Evolutionary conservation across 2,797 vertebrate genomes (phyloP), one percentile per base, ranked within the genome.

Genomic region (Myripristis jacobus): DNA sequence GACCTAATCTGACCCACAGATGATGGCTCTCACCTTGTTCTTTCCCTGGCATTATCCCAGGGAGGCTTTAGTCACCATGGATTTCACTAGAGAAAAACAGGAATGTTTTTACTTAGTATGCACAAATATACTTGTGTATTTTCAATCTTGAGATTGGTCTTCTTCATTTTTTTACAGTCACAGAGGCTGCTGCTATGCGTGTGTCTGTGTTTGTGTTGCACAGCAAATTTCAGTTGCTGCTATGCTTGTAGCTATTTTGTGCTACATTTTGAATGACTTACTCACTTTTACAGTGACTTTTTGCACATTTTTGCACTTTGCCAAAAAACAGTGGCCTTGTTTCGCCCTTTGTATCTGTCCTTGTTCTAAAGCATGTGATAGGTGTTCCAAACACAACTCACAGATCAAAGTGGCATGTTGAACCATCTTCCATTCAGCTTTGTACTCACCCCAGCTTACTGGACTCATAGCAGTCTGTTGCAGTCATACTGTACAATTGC

Each of bases 391-490:
- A 4, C 41, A 12, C 15, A 52, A 22, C 22, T 15, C 22, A 38
- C 44, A 55, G 21, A 31, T 34, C 7, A 60, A 21, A 56, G 21
- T 53, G 52, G 11, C 61, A 50, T 64, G 52, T 69, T 63, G 48
- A 16, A 13, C 7, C 19, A 12, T 4, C 46, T 50, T 50, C 60
- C 62, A 54, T 77, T 77, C 50, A 25, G 67, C 82, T 80, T 85
- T 59, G 4, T 70, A 70, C 77, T 92, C 91, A 91, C 81, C 15
- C 67, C 43, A 9, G 68, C 36, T 74, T 66, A 34, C 66, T 31
- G 64, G 75, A 81, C 68, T 83, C 46, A 4, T 57, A 44, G 8
- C 41, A 3, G 27, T 72, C 75, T 56, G 36, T 43, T 31, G 25
- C 52, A 31, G 19, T 31, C 9, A 25, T 44, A 29, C 41, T 18